Conservation (phyloP, 2,888 invertebrate genomes). For the Leistus spinibarbis region DNA sequence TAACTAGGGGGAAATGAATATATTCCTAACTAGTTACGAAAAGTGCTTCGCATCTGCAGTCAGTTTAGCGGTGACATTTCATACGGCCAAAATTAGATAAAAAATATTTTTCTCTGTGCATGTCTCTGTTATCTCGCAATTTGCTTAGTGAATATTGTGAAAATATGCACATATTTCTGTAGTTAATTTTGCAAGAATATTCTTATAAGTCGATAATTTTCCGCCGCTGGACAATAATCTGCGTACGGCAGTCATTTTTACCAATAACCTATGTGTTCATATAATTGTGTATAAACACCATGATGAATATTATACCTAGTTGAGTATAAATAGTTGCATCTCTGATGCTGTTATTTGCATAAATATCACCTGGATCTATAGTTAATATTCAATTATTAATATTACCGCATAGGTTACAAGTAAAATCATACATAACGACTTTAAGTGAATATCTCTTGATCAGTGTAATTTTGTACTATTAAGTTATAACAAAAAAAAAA, state of each 20-base stretch:
- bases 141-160: no score
- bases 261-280: not conserved
- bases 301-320: no score
- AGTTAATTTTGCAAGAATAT: constrained; percentile 7
- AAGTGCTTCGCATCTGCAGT: no score
- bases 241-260: not conserved
- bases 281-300: not conserved
- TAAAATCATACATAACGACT: not conserved
- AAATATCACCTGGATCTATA: not conserved
- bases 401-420: not conserved
- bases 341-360: not conserved
- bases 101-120: no score
- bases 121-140: no score
- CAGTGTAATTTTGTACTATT: not conserved
- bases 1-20: no score
- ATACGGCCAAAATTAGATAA: no score
- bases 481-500: not conserved
- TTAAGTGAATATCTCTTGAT: not conserved
- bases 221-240: not conserved
- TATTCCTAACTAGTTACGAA: no score
- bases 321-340: not conserved
- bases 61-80: no score
- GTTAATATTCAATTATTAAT: not conserved
- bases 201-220: not conserved
- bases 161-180: constrained; percentile 32